A percentile compares a stretch with the other conserved stretches of the same genome.
Conservation (phyloP, 2,113 vertebrate species). For the Aspidoscelis tigris region DNA sequence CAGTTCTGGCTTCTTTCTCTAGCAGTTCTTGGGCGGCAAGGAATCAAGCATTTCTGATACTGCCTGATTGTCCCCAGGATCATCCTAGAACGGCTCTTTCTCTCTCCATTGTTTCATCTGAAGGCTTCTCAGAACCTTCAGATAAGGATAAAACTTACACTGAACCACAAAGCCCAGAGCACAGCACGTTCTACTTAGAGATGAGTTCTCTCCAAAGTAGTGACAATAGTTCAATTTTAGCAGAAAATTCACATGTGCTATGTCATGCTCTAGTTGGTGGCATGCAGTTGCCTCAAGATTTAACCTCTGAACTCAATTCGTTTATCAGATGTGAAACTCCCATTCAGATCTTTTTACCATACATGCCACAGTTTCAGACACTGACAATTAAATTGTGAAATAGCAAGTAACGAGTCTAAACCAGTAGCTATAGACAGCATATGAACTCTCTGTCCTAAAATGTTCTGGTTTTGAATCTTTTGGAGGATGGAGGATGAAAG, state of each 20-base stretch:
- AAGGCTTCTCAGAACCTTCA: slow-evolving; percentile 84
- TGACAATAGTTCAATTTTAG: slow-evolving; percentile 53
- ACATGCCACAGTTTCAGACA: slow-evolving; percentile 89
- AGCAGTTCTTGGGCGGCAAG: slow-evolving; percentile 80
- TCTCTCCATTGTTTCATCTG: slow-evolving; percentile 80
- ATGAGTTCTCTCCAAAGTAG: slow-evolving; percentile 66
- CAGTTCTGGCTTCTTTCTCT: slow-evolving; percentile 69
- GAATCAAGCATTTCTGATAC: slow-evolving; percentile 52
- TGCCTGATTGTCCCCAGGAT: slow-evolving; percentile 60
- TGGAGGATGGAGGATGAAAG: neutral
- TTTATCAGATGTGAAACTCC: slow-evolving; percentile 41
- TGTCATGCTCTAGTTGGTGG: slow-evolving; percentile 56
- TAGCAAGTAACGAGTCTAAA: slow-evolving; percentile 60
- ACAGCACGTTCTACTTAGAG: slow-evolving; percentile 81
- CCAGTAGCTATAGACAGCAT: neutral
- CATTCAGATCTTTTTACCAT: slow-evolving; percentile 71
- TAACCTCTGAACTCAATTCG: slow-evolving; percentile 37
- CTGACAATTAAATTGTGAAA: slow-evolving; percentile 61
- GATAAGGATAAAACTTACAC: slow-evolving; percentile 71
- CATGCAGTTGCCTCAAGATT: slow-evolving; percentile 50
- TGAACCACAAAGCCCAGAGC: slow-evolving; percentile 56
- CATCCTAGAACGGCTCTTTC: slow-evolving; percentile 46
- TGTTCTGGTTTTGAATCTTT: too few species aligned
- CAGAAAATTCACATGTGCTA: slow-evolving; percentile 32
- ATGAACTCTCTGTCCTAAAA: too few species aligned